Percentiles rank a stretch among this genome's conserved stretches.
Conservation (phyloP, 2,888 invertebrate species). For the Pandemis heparana region DNA sequence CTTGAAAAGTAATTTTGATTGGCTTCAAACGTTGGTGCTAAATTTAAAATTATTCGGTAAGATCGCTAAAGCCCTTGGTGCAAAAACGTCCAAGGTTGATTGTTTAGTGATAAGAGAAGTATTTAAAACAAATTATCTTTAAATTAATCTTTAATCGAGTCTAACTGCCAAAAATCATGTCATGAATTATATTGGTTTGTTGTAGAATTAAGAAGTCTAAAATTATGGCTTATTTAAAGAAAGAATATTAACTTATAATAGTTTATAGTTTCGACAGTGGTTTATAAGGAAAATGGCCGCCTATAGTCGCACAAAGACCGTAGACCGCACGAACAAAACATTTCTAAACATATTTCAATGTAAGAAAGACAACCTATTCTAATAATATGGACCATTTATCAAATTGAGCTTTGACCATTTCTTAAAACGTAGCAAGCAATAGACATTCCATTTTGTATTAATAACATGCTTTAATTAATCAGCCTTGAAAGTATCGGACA, state of each 20-base stretch:
- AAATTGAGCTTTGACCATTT: slow-evolving; percentile 23
- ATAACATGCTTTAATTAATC: slow-evolving; percentile 29
- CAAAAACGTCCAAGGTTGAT: slow-evolving; percentile 41
- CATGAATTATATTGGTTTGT: slow-evolving; percentile 51
- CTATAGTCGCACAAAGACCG: not conserved
- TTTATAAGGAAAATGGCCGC: slow-evolving; percentile 3
- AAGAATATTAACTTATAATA: slow-evolving; percentile 51
- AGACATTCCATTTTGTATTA: slow-evolving; percentile 63
- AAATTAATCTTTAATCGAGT: slow-evolving; percentile 50
- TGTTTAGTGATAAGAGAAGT: slow-evolving; percentile 37
- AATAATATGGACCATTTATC: slow-evolving; percentile 22
- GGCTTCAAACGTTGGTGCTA: slow-evolving; percentile 45
- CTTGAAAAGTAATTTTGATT: slow-evolving; percentile 37
- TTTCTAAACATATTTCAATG: not conserved
- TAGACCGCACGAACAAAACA: slow-evolving; percentile 8
- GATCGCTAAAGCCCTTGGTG: slow-evolving; percentile 32
- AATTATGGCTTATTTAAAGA: slow-evolving; percentile 50
- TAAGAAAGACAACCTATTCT: slow-evolving; percentile 8
- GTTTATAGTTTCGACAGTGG: slow-evolving; percentile 31
- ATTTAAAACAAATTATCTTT: slow-evolving; percentile 37
- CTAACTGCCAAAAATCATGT: slow-evolving; percentile 65
- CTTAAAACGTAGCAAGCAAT: slow-evolving; percentile 51
- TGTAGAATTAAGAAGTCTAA: slow-evolving; percentile 48
- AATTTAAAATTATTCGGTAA: slow-evolving; percentile 41
- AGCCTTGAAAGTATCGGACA: slow-evolving; percentile 7